phyloP scores from a whole-genome alignment of 2,797 vertebrate genomes.

The Pipistrellus pygmaeus region DNA sequence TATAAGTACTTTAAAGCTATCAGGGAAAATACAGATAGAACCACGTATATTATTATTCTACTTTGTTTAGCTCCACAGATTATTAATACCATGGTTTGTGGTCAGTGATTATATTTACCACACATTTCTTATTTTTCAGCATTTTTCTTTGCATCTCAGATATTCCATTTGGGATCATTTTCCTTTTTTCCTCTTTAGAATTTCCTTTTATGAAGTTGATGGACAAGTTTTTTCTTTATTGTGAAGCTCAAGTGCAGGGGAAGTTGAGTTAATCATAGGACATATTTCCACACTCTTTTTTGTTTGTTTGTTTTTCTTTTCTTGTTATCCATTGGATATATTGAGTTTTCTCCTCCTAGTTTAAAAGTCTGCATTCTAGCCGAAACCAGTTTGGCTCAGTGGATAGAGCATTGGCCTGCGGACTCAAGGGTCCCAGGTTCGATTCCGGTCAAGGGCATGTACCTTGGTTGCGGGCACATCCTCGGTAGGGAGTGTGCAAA shows the following conservation, averaged over 20 bases:
- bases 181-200: not conserved
- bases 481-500: too few species aligned
- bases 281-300: not conserved
- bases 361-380: not conserved
- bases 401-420: too few species aligned
- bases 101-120: not conserved
- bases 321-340: not conserved
- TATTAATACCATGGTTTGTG: not conserved
- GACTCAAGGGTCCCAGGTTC: too few species aligned
- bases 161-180: constrained; percentile 28
- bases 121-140: constrained; percentile 24
- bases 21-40: not conserved
- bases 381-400: too few species aligned
- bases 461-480: too few species aligned
- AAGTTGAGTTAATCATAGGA: not conserved
- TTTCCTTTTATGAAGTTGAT: constrained; percentile 29
- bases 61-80: not conserved
- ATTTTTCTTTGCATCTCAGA: constrained; percentile 10
- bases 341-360: constrained; percentile 13
- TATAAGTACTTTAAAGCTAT: not conserved
- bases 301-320: not conserved
- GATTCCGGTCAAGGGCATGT: too few species aligned
- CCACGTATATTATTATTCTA: not conserved
- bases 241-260: not conserved
- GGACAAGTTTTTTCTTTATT: not conserved